These are phyloP conservation scores for Rhopalosiphum padi DNA, from an alignment of 1,140 invertebrate species.

Conservation along the genomic window DNA sequence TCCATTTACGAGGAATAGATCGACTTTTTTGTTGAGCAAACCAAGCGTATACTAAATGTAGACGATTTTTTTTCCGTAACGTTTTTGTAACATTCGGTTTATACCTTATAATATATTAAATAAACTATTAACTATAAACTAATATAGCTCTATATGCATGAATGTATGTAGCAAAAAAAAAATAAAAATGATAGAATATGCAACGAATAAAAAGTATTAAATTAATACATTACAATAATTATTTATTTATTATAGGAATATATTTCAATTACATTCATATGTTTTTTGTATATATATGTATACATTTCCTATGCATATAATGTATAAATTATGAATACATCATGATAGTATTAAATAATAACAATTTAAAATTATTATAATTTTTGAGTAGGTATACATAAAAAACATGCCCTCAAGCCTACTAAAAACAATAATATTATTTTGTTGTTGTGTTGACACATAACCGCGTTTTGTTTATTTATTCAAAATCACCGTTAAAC, in stretches of 20 bases:
- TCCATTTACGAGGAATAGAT: background rate
- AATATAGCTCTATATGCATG: background rate
- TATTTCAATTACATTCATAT: too few species aligned
- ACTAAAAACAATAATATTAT: background rate
- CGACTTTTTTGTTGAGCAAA: background rate
- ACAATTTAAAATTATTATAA: background rate
- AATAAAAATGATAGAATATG: background rate
- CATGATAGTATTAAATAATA: background rate
- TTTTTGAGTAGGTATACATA: background rate
- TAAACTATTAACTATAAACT: background rate
- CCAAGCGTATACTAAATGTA: background rate
- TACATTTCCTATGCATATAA: too few species aligned
- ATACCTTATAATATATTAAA: background rate
- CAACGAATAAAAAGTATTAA: background rate
- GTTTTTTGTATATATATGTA: too few species aligned
- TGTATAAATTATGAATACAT: background rate
- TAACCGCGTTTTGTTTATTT: background rate
- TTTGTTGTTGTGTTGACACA: background rate
- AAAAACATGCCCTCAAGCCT: too few species aligned
- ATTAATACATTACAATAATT: background rate
- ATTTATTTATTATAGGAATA: background rate
- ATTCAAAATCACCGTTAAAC: background rate
- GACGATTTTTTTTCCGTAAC: background rate
- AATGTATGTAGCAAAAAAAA: background rate
- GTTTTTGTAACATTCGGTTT: background rate